A percentile compares a stretch with the other conserved stretches of the same genome.
Evolutionary conservation across 2,113 vertebrate genomes (phyloP).

Genomic region (Tragulus kanchil): DNA sequence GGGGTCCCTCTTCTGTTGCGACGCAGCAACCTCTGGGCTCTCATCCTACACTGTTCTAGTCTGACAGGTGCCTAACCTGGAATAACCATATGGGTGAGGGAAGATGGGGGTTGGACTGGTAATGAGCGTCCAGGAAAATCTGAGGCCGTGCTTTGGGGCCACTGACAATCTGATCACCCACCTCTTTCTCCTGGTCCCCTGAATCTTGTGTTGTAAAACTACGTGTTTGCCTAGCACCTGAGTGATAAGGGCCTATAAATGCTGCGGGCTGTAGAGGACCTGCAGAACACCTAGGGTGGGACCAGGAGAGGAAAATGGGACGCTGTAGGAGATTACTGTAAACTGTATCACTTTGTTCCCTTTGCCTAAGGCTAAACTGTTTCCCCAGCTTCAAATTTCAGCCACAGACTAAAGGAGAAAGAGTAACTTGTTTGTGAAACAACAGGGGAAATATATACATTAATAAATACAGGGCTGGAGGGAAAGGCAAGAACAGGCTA

Average conservation of each 20-base stretch:
- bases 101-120: neutral
- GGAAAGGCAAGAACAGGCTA: constrained; percentile 1
- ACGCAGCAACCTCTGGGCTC: neutral
- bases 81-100: neutral
- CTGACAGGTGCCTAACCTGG: neutral
- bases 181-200: constrained; percentile 28
- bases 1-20: neutral
- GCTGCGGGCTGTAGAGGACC: constrained; percentile 38
- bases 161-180: neutral
- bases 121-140: neutral
- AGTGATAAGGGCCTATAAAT: constrained; percentile 62
- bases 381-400: constrained; percentile 17
- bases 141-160: neutral
- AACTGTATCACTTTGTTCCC: constrained; percentile 33
- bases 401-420: constrained; percentile 54
- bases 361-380: constrained; percentile 43
- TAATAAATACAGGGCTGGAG: constrained; percentile 46
- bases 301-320: constrained; percentile 30
- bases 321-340: neutral
- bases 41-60: neutral
- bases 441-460: neutral
- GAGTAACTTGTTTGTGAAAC: constrained; percentile 17
- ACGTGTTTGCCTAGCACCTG: constrained; percentile 74
- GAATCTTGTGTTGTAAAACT: constrained; percentile 34
- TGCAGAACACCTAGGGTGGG: neutral